These are phyloP conservation scores for Aporophyla lueneburgensis DNA, from an alignment of 2,888 invertebrate genomes.

Conservation along the genomic window DNA sequence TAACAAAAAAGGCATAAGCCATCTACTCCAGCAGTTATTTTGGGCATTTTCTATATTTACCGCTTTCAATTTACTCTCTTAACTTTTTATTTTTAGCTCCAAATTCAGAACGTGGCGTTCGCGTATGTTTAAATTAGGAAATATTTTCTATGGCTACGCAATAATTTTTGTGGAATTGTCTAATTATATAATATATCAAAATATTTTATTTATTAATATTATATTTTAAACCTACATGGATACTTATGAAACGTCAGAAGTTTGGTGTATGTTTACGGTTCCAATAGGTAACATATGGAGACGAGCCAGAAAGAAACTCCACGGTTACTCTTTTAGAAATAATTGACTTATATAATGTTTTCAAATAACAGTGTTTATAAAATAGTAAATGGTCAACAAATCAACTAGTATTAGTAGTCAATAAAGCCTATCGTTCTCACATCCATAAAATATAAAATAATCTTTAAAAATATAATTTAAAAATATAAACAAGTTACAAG, in stretches of 20 bases:
- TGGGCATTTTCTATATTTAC: neutral
- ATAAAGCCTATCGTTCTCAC: neutral
- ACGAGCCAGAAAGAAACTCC: no score
- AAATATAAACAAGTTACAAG: neutral
- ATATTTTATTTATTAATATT: no score
- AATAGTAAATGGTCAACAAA: neutral
- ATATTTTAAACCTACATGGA: no score
- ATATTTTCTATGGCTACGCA: neutral
- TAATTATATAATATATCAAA: conserved; percentile 10
- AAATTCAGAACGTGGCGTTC: neutral
- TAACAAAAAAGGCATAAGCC: neutral
- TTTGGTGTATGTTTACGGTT: no score
- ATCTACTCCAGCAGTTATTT: neutral
- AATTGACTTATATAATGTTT: neutral
- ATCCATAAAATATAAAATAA: neutral
- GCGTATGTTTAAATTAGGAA: neutral
- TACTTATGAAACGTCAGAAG: no score
- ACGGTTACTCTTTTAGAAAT: no score
- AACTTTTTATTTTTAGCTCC: neutral
- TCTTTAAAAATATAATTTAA: no score
- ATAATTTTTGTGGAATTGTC: neutral
- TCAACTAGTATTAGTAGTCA: neutral
- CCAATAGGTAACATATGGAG: no score
- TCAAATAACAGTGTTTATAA: neutral
- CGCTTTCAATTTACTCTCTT: neutral